Base-by-base conservation (phyloP, 2,888 invertebrate genomes). In the Vanessa cardui region DNA sequence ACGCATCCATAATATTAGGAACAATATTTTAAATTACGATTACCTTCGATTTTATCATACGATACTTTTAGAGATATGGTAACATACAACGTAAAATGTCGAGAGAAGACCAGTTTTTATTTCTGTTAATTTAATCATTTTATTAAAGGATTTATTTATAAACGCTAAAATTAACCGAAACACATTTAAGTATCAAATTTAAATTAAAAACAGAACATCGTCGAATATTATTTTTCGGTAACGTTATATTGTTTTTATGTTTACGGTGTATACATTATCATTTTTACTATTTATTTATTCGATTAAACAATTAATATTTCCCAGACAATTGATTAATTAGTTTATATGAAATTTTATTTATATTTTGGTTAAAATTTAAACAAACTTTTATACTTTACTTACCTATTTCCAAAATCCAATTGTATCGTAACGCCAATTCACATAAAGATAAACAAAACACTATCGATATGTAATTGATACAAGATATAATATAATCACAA, bases 401-500 rank as follows among this genome's bases (percentile, higher is more conserved):
- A 54, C 54, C 54, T 20, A 54, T 54, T 31, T 31, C n/a, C 31
- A n/a, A 52, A 54, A n/a, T 33, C 54, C 31, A 44, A 8, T 33
- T 52, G 12, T 2, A 16, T 39, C 16, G 15, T 62, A 44, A n/a
- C 49, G 20, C 7, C 12, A 44, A 44, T 39, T 31, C 31, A 39
- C 50, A 62, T 39, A 39, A n/a, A 16, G 26, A 21, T 26, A 39
- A 39, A 39, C 50, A 59, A 59, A 59, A 46, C 20, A 59, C 45
- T 16, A 45, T 26, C n/a, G 31, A 60, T 47, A 16, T 5, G 26
- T 60, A 60, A 60, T 60, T 47, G 60, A 60, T 52, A 62, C 20
- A 26, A 52, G 62, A 62, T 62, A 62, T 52, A 39, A 39, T 47
- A 21, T 9, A 62, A 62, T 52, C 62, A 52, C 62, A 52, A 52